phyloP scores from a whole-genome alignment of 2,888 invertebrate species.

The Parasteatoda lunata region DNA sequence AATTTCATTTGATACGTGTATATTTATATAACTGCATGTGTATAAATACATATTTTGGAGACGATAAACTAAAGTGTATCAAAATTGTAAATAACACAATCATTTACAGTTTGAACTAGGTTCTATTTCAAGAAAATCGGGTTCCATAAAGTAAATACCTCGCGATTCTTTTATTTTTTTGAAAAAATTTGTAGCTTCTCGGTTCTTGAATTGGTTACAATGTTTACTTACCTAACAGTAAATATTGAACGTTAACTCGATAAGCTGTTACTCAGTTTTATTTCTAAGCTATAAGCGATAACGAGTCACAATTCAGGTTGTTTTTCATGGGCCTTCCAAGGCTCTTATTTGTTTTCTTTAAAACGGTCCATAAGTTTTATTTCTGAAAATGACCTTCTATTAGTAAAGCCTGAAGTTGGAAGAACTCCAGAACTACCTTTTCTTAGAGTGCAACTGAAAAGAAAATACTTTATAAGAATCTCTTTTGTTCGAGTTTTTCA shows the following conservation, averaged over 20 bases:
- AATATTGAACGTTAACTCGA: neutral
- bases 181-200: no score
- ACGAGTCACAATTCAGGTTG: neutral
- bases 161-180: no score
- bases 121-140: no score
- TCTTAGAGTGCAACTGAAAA: constrained; percentile 7
- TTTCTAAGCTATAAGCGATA: neutral
- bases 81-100: no score
- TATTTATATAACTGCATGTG: no score
- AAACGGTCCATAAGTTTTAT: constrained; percentile 3
- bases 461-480: neutral
- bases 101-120: no score
- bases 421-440: constrained; percentile 38
- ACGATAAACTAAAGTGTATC: no score
- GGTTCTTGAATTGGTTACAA: neutral
- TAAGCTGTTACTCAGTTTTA: neutral
- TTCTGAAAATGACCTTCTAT: constrained; percentile 26
- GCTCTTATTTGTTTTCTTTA: constrained; percentile 2
- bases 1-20: no score
- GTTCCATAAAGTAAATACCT: no score
- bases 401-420: constrained; percentile 24
- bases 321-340: neutral
- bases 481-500: constrained; percentile 2
- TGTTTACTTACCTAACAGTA: neutral
- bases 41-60: no score